Evolutionary conservation across 1,140 invertebrate genomes (phyloP).

Genomic region (Lordiphosa mommai): DNA sequence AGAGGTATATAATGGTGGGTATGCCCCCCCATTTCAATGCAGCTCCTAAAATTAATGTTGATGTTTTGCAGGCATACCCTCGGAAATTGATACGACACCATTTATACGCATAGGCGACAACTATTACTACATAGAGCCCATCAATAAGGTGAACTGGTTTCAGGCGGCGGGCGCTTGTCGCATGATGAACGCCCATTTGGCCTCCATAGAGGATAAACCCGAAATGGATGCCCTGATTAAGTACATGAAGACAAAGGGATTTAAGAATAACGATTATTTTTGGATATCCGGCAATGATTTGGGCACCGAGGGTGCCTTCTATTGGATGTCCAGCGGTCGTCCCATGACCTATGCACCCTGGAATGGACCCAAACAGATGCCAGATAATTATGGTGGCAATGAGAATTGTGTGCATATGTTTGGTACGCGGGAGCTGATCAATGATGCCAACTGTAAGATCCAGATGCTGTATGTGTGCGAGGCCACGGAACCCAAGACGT

Average conservation of each 20-base stretch:
- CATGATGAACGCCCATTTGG: constrained; percentile 63
- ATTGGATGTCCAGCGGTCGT: constrained; percentile 55
- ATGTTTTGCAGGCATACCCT: constrained; percentile 34
- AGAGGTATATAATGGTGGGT: constrained; percentile 56
- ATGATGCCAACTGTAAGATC: constrained; percentile 68
- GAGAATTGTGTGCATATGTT: constrained; percentile 71
- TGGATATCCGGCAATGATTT: constrained; percentile 65
- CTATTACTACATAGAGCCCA: constrained; percentile 60
- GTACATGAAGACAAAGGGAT: constrained; percentile 53
- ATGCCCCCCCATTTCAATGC: background rate
- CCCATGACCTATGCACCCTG: constrained; percentile 60
- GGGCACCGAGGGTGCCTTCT: constrained; percentile 61
- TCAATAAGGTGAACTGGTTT: constrained; percentile 64
- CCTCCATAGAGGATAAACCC: constrained; percentile 56
- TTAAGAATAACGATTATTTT: constrained; percentile 60
- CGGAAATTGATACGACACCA: constrained; percentile 57
- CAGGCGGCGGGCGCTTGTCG: constrained; percentile 61
- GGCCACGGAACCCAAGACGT: constrained; percentile 61
- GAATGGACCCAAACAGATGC: constrained; percentile 58
- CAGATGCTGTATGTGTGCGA: constrained; percentile 61
- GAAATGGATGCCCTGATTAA: constrained; percentile 62
- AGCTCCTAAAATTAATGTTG: background rate
- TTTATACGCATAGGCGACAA: constrained; percentile 59
- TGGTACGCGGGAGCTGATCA: constrained; percentile 54
- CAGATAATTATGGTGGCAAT: constrained; percentile 65